Percentiles rank a stretch among this genome's conserved stretches.
phyloP scores from a whole-genome alignment of 2,797 vertebrate species.

The Sandelia bainsii region DNA sequence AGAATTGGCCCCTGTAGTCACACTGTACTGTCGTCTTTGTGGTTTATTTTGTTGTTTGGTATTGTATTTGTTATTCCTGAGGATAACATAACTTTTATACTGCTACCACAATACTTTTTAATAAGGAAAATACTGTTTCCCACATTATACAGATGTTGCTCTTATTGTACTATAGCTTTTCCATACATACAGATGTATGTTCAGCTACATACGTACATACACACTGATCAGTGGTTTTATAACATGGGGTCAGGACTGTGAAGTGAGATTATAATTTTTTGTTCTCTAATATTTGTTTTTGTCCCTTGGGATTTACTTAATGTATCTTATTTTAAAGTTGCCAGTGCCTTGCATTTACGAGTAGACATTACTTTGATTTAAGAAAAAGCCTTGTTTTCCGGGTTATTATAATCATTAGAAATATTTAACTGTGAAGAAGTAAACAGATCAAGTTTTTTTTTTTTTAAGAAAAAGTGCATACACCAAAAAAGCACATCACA shows the following conservation, averaged over 20 bases:
- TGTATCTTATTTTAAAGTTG: too few species aligned
- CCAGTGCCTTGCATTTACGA: not conserved
- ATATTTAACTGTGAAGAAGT: not conserved
- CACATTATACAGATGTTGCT: slow-evolving; percentile 12
- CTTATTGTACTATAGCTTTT: not conserved
- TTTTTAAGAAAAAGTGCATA: not conserved
- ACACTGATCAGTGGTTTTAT: too few species aligned
- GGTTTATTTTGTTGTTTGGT: slow-evolving; percentile 26
- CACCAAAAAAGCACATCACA: not conserved
- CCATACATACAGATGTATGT: not conserved
- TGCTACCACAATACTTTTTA: slow-evolving; percentile 25
- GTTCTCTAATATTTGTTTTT: not conserved
- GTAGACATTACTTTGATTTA: not conserved
- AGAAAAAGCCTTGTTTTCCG: not conserved
- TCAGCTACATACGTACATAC: too few species aligned
- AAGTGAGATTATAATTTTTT: too few species aligned
- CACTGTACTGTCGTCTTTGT: slow-evolving; percentile 23
- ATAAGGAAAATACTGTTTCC: slow-evolving; percentile 14
- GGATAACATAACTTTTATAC: slow-evolving; percentile 31
- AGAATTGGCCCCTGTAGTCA: slow-evolving; percentile 23
- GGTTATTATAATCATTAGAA: not conserved
- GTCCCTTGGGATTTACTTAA: not conserved
- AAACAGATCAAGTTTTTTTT: not conserved
- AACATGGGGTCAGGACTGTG: too few species aligned
- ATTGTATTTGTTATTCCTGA: slow-evolving; percentile 28